Conservation (phyloP, 1,140 invertebrate species). For the Euborellia annulipes region DNA sequence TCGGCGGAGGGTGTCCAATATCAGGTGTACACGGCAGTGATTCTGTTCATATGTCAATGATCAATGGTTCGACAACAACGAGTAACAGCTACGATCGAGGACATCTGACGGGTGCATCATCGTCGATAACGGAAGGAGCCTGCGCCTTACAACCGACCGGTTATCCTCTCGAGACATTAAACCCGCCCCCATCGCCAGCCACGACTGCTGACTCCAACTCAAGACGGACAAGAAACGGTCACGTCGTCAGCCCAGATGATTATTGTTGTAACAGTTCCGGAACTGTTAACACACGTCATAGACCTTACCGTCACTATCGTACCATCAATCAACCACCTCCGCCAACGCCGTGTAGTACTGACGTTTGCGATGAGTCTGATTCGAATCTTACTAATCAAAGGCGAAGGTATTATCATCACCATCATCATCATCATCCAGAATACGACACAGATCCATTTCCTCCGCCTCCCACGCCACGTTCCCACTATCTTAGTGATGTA, state of each 20-base stretch:
- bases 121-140: constrained; percentile 46
- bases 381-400: constrained; percentile 38
- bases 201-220: constrained; percentile 44
- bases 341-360: constrained; percentile 85
- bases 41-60: constrained; percentile 44
- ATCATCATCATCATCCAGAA: constrained; percentile 28
- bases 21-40: constrained; percentile 20
- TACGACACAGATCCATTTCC: constrained; percentile 52
- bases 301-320: constrained; percentile 59
- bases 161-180: constrained; percentile 67
- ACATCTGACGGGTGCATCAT: constrained; percentile 68
- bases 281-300: constrained; percentile 29
- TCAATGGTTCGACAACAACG: constrained; percentile 29
- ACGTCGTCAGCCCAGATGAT: constrained; percentile 10
- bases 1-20: background rate
- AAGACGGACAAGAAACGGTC: constrained; percentile 35
- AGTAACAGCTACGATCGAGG: constrained; percentile 52
- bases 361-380: constrained; percentile 81
- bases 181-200: constrained; percentile 79
- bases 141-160: constrained; percentile 3
- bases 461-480: constrained; percentile 70
- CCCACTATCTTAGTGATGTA: constrained; percentile 50
- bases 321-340: constrained; percentile 72
- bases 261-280: constrained; percentile 14
- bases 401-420: constrained; percentile 17